Evolutionary conservation across 2,797 vertebrate species (phyloP), one percentile per base, ranked within the genome.

Genomic region (Lepilemur ruficaudatus): DNA sequence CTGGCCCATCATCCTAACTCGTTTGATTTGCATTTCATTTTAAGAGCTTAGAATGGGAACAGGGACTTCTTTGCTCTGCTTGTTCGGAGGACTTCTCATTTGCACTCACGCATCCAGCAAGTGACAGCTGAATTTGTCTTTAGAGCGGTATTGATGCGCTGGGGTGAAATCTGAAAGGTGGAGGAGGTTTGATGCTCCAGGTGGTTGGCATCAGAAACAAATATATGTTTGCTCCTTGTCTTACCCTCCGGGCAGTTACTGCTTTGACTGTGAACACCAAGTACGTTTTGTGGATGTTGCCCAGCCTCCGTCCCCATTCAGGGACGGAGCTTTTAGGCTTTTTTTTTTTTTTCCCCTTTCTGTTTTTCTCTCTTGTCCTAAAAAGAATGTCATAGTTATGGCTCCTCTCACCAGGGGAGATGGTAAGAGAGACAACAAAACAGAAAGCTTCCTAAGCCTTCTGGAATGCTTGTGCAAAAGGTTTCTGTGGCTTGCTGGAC

Each of bases 151-250:
- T 69, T 78, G 94, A 95, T 46, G 63, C 1, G 0, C 46, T 1
- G 46, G 84, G 85, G 93, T 97, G 89, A 87, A 5, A 55, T 91
- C 87, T 93, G 75, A 95, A 88, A 91, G 80, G 73, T 46, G 41
- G 52, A 67, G 81, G 61, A 15, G 88, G 59, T 86, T 46, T 35
- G 85, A 80, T 89, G 78, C 85, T 89, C 57, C 92, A 52, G 90
- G 96, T 91, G 90, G 90, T 92, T 17, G 69, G 75, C 84, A 73
- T 92, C 85, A 91, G 93, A 97, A 96, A 91, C 97, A 95, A 97
- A 95, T 91, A 83, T 14, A 52, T 93, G 55, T 92, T 94, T 63
- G 88, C 88, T 93, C 82, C 90, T 89, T 70, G 73, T 84, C 89
- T 78, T 79, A 20, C 41, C 48, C 92, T 83, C 84, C 0, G 3